A percentile compares a stretch with the other conserved stretches of the same genome.
phyloP scores from a whole-genome alignment of 2,797 vertebrate genomes.

The Scolopax rusticola region DNA sequence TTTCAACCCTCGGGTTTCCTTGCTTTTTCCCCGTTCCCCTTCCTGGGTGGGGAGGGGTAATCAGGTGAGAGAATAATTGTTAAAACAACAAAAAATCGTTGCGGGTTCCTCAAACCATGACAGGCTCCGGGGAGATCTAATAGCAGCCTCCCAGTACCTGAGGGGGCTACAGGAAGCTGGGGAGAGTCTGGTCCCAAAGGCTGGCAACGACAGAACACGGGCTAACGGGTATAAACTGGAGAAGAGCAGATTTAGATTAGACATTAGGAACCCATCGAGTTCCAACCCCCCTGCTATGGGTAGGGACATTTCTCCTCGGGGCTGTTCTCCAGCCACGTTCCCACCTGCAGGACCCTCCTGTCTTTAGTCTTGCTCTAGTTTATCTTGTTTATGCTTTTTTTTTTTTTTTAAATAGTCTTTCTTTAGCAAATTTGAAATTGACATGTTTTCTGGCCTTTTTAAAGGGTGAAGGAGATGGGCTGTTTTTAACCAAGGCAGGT shows the following conservation, averaged over 20 bases:
- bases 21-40: background rate
- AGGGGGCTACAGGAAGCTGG: too few relatives aligned
- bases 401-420: background rate
- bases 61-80: background rate
- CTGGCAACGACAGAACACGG: too few relatives aligned
- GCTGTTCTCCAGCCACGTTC: background rate
- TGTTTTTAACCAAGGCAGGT: background rate
- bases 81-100: background rate
- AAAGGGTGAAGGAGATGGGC: background rate
- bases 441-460: background rate
- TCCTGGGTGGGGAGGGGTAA: background rate
- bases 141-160: too few relatives aligned
- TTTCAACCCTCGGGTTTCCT: background rate
- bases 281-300: too few relatives aligned
- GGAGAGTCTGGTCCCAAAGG: too few relatives aligned
- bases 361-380: background rate
- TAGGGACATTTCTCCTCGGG: background rate
- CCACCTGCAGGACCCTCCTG: background rate
- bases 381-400: background rate
- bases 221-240: too few relatives aligned
- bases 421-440: background rate
- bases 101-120: too few relatives aligned
- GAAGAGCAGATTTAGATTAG: too few relatives aligned
- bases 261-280: too few relatives aligned
- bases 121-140: too few relatives aligned